Percentiles rank a stretch among this genome's conserved stretches.
These are phyloP conservation scores for Bos indicus DNA, from an alignment of 2,113 vertebrate species.

Conservation along the genomic window DNA sequence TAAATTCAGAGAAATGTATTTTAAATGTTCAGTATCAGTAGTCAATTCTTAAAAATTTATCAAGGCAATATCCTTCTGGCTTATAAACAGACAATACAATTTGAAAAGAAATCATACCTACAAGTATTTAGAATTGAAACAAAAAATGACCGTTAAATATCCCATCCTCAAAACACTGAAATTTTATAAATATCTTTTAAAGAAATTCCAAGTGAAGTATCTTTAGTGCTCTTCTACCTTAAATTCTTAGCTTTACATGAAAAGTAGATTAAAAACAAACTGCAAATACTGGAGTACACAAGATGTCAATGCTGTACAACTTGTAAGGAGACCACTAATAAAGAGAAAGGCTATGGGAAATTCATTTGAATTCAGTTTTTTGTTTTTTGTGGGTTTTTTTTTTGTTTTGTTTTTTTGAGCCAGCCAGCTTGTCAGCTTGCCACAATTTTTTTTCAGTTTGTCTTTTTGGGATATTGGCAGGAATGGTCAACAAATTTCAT, in stretches of 20 bases:
- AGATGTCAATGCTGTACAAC: neutral
- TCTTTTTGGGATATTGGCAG: neutral
- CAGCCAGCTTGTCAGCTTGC: neutral
- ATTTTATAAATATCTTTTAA: neutral
- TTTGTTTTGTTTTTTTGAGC: neutral
- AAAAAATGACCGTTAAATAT: neutral
- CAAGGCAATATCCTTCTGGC: neutral
- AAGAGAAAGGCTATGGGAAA: neutral
- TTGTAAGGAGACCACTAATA: neutral
- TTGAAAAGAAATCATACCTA: neutral
- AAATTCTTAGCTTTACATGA: neutral
- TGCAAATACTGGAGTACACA: neutral
- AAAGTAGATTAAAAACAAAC: constrained; percentile 7
- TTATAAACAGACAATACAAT: neutral
- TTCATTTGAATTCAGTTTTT: neutral
- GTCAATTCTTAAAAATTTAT: neutral
- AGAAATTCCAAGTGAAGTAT: neutral
- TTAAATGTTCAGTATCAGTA: neutral
- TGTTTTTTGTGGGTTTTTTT: too few relatives aligned
- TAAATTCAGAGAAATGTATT: neutral
- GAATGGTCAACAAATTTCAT: neutral
- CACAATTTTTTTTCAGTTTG: neutral
- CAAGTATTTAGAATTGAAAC: neutral
- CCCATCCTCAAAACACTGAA: neutral
- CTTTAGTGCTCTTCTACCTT: neutral